Conservation (phyloP, 2,888 invertebrate genomes). For the Tanypteryx hageni region DNA sequence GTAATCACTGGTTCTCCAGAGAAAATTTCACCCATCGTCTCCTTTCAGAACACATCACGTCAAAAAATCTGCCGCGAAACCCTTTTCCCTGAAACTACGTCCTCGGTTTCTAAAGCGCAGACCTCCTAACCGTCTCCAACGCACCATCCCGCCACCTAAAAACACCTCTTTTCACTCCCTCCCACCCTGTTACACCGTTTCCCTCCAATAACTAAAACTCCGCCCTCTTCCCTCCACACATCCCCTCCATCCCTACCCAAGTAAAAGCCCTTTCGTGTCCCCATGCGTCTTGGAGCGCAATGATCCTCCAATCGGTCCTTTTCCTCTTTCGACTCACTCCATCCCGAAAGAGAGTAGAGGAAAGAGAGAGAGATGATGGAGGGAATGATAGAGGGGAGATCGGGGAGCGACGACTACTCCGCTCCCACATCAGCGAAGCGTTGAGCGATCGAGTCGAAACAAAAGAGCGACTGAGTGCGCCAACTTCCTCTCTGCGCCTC, state of each 20-base stretch:
- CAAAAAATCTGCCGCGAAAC: background rate
- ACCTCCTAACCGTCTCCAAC: background rate
- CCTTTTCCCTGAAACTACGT: background rate
- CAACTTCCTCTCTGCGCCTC: background rate
- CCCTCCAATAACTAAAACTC: too few species aligned
- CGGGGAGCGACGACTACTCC: background rate
- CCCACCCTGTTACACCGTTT: background rate
- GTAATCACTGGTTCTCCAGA: background rate
- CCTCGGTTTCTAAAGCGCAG: background rate
- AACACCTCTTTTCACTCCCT: conserved; percentile 1
- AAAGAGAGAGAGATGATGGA: background rate
- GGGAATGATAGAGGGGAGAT: background rate
- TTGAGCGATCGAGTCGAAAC: conserved; percentile 39
- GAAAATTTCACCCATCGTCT: background rate
- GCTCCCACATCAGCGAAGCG: conserved; percentile 18
- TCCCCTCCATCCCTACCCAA: background rate
- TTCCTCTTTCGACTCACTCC: conserved; percentile 22
- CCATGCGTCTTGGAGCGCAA: conserved; percentile 19
- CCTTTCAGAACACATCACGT: background rate
- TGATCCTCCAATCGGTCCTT: conserved; percentile 56
- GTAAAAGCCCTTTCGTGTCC: conserved; percentile 62
- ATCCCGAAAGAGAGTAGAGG: background rate
- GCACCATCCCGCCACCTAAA: background rate
- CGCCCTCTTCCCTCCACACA: background rate
- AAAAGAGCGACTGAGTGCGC: conserved; percentile 25